phyloP scores from a whole-genome alignment of 2,797 vertebrate species.

The Malurus leucopterus region DNA sequence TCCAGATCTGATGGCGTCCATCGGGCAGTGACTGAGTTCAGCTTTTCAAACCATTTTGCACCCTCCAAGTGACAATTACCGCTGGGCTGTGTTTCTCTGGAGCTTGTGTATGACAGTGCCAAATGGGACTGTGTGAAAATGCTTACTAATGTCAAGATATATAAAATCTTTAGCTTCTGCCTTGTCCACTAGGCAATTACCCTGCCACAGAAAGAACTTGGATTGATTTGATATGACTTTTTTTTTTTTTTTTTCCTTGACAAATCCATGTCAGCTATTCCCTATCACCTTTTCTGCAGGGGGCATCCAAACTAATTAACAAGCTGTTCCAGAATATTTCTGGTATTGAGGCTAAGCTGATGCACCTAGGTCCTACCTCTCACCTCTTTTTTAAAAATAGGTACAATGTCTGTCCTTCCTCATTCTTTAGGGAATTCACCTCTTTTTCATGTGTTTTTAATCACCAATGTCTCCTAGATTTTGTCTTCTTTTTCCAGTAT shows the following conservation, averaged over 20 bases:
- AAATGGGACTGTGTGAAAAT: conserved; percentile 37
- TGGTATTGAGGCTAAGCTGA: background rate
- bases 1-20: background rate
- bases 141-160: conserved; percentile 29
- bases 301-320: conserved; percentile 46
- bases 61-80: background rate
- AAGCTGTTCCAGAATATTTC: conserved; percentile 23
- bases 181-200: conserved; percentile 43
- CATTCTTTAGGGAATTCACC: background rate
- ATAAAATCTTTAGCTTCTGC: conserved; percentile 30
- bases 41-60: background rate
- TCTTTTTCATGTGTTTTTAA: background rate
- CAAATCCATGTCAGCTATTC: conserved; percentile 37
- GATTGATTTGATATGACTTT: conserved; percentile 41
- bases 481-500: background rate
- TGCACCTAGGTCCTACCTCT: background rate
- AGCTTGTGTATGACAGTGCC: background rate
- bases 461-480: background rate
- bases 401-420: background rate
- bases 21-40: background rate
- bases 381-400: conserved; percentile 13
- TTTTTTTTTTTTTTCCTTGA: conserved; percentile 7
- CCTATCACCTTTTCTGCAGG: background rate
- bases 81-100: background rate
- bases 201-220: background rate